Evolutionary conservation across 1,140 invertebrate species (phyloP), one percentile per base, ranked within the genome.

Genomic region (Heliconius himera): DNA sequence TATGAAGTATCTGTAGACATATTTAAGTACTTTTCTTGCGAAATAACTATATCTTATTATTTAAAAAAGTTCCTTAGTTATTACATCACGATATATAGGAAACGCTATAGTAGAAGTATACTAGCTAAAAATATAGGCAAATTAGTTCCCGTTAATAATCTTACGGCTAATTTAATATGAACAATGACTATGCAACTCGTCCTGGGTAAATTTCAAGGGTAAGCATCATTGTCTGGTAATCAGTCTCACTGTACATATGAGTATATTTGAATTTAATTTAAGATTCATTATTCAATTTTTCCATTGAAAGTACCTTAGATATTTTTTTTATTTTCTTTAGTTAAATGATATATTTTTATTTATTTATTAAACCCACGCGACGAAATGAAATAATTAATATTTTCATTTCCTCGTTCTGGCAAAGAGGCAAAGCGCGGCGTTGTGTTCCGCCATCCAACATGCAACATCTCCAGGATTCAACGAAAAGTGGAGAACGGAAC

Each of bases 81-180:
- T 70, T 70, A 33, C 9, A 70, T 70, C 18, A 36, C 13, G 1
- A 29, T 16, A 36, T 70, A 70, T 29, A 9, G 13, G 70, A 33
- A 33, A 36, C n/a, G 51, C 2, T 9, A 3, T 56, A 56, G n/a
- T 56, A 4, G 49, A 20, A 22, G 3, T 56, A 56, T 9, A 22
- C 8, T 0, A 56, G 0, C 0, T 22, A 11, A 56, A 22, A 85
- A 84, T 76, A 73, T 81, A 85, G 82, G 73, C 78, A 74, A 84
- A 83, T 83, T 82, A 85, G 76, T 90, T 92, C 89, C 89, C 89
- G 85, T 87, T 85, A 87, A 89, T 90, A 90, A 91, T 91, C 85
- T 89, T 83, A 89, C 88, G 88, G 83, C 80, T 88, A 89, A 91
- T 93, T 91, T 89, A 90, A 89, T 91, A 75, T 82, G 84, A 89